Evolutionary conservation across 2,888 invertebrate species (phyloP), one percentile per base, ranked within the genome.

Genomic region (Macrosoma leucophasiata): DNA sequence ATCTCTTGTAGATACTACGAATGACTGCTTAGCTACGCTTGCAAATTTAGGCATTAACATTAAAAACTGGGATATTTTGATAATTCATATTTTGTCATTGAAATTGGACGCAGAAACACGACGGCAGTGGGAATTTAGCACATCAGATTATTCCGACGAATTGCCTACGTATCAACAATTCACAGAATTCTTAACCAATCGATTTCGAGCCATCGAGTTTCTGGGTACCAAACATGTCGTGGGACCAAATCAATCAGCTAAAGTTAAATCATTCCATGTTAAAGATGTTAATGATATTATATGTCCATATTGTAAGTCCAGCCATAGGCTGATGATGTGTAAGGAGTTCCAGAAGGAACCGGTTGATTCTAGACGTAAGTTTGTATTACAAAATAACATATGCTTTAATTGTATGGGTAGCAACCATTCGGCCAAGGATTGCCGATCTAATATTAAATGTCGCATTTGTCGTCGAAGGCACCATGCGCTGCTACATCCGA

Each of bases 321-420:
- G 26, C 22, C 54, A 55, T 15, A 51, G 45, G 29, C 19, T 55
- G 4, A 23, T 7, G 15, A 27, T 28, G 30, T 54, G 49, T 31
- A 50, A 54, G 15, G 24, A 20, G n/a, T 54, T 52, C 36, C 25
- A 13, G 1, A 40, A 43, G 4, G 13, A 36, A 36, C n/a, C 33
- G 13, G 24, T 28, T 10, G 33, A 47, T 10, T 19, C 11, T 3
- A 33, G 45, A 4, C 43, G 42, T 19, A 21, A 36, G 8, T 49
- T 55, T 38, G 46, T 44, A 1, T 27, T 33, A 13, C 20, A 15
- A n/a, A 47, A 45, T 4, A 29, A 34, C 3, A 13, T 55, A 3
- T 51, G 54, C 30, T 57, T 48, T 24, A 46, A 48, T 30, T 57
- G 52, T 28, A 35, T 57, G 11, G 33, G 32, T 4, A 18, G 25